Evolutionary conservation across 1,140 invertebrate genomes (phyloP).

Genomic region (Pentalonia nigronervosa): DNA sequence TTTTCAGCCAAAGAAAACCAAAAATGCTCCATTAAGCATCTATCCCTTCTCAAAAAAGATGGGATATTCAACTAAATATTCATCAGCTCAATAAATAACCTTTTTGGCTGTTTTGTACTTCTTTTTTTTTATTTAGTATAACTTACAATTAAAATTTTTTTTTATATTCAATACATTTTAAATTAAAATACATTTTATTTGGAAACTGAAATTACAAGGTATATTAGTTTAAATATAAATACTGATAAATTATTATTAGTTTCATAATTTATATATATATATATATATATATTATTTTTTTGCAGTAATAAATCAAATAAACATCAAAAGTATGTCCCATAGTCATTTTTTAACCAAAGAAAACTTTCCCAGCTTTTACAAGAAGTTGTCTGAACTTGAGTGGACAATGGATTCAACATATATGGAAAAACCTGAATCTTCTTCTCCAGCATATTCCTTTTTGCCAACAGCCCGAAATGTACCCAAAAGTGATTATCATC

Average conservation of each 20-base stretch:
- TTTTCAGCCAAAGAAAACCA: slow-evolving; percentile 40
- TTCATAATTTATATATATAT: background rate
- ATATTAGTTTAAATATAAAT: background rate
- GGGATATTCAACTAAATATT: slow-evolving; percentile 27
- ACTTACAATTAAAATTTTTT: background rate
- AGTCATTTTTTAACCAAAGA: slow-evolving; percentile 57
- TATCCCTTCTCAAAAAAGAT: slow-evolving; percentile 49
- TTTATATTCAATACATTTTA: background rate
- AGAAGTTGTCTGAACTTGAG: slow-evolving; percentile 47
- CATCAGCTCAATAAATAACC: slow-evolving; percentile 45
- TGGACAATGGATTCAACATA: slow-evolving; percentile 49
- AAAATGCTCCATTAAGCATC: slow-evolving; percentile 30
- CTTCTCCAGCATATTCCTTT: slow-evolving; percentile 49
- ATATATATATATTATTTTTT: background rate
- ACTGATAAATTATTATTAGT: background rate
- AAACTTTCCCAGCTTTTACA: slow-evolving; percentile 48
- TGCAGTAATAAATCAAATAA: slow-evolving; percentile 24
- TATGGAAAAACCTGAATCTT: slow-evolving; percentile 46
- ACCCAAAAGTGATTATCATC: slow-evolving; percentile 54
- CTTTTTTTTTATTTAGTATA: slow-evolving; percentile 30
- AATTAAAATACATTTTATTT: slow-evolving; percentile 30
- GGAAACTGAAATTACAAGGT: slow-evolving; percentile 29
- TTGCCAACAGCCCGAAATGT: slow-evolving; percentile 52
- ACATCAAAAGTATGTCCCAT: slow-evolving; percentile 50
- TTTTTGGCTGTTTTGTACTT: slow-evolving; percentile 50